Percentiles rank a stretch among this genome's conserved stretches.
These are phyloP conservation scores for Benitochromis conjunctus DNA, from an alignment of 2,113 vertebrate genomes.

Conservation along the genomic window DNA sequence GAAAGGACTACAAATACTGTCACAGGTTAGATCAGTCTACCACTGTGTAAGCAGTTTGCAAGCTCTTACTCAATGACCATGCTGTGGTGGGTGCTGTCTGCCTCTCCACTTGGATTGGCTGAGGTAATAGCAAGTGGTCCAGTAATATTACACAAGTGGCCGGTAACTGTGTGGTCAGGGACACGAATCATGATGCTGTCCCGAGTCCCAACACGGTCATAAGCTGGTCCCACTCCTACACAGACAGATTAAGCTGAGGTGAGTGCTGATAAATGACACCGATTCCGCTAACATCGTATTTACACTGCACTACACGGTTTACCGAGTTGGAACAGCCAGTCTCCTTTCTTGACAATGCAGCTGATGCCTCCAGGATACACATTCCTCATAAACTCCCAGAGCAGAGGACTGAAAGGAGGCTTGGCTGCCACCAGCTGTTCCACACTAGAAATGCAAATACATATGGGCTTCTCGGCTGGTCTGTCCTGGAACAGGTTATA, in stretches of 20 bases:
- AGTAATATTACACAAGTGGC: constrained; percentile 82
- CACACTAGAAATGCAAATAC: constrained; percentile 86
- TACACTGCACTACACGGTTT: neutral
- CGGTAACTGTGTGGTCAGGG: constrained; percentile 82
- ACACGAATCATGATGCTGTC: constrained; percentile 91
- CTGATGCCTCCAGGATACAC: constrained; percentile 88
- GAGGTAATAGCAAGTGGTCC: constrained; percentile 86
- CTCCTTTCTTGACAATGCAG: constrained; percentile 85
- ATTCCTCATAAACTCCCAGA: constrained; percentile 88
- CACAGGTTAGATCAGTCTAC: neutral
- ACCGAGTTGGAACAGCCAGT: constrained; percentile 85
- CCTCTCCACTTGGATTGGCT: constrained; percentile 86
- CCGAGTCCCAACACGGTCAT: constrained; percentile 82
- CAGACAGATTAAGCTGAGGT: neutral
- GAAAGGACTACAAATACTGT: neutral
- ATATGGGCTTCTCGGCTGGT: constrained; percentile 87
- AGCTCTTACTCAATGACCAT: constrained; percentile 83
- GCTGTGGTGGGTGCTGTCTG: constrained; percentile 85
- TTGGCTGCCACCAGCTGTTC: constrained; percentile 79
- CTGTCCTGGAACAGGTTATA: constrained; percentile 73
- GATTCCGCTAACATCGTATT: neutral
- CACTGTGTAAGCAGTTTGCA: neutral
- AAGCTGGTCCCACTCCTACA: constrained; percentile 81
- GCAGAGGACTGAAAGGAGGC: constrained; percentile 84
- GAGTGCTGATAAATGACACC: neutral